phyloP scores from a whole-genome alignment of 2,797 vertebrate genomes.

The Crocodylus rhombifer region DNA sequence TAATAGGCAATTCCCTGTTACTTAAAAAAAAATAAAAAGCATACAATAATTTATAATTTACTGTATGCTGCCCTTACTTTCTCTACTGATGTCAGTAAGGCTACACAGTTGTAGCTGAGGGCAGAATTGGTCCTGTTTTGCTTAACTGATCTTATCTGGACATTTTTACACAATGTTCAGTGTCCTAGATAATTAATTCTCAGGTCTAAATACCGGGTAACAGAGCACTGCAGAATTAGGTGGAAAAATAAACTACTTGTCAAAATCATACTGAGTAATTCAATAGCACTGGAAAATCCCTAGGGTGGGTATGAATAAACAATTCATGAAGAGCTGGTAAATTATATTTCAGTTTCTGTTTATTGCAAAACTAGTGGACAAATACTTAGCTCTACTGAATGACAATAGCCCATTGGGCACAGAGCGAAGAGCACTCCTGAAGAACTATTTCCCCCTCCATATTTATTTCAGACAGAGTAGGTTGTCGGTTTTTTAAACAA shows the following conservation, averaged over 20 bases:
- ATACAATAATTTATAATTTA: conserved; percentile 39
- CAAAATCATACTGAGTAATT: conserved; percentile 68
- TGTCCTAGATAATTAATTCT: conserved; percentile 54
- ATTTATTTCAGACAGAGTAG: conserved; percentile 28
- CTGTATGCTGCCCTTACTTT: background rate
- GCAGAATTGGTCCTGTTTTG: conserved; percentile 2
- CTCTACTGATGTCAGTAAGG: background rate
- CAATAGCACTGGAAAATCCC: conserved; percentile 64
- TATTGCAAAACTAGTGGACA: conserved; percentile 68
- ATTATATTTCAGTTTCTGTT: conserved; percentile 72
- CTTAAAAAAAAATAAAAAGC: background rate
- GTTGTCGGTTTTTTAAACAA: conserved; percentile 26
- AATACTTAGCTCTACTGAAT: conserved; percentile 52
- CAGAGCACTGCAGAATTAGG: conserved; percentile 57
- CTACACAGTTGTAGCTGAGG: background rate
- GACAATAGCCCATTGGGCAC: conserved; percentile 43
- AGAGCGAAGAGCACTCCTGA: conserved; percentile 36
- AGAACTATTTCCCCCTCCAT: background rate
- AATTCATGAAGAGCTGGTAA: conserved; percentile 68
- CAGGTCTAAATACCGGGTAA: conserved; percentile 38
- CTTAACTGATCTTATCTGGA: background rate
- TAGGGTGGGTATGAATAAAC: conserved; percentile 69
- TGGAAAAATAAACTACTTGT: conserved; percentile 37
- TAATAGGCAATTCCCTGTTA: conserved; percentile 10
- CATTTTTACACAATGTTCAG: background rate